A percentile compares a stretch with the other conserved stretches of the same genome.
Conservation (phyloP, 2,113 vertebrate species). For the Antennarius striatus region DNA sequence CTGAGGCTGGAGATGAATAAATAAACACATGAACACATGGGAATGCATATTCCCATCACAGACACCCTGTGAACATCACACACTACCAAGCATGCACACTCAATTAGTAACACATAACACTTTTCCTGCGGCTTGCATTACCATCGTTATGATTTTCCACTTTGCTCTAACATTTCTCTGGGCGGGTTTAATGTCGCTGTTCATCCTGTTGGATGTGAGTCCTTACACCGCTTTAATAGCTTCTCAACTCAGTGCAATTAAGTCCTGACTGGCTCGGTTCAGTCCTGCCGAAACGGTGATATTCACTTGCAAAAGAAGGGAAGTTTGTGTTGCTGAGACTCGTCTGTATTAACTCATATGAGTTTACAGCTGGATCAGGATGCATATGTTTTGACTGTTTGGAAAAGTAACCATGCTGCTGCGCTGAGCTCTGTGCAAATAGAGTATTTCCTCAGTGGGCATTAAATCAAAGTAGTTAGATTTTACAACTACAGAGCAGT, state of each 20-base stretch:
- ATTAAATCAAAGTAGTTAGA: neutral
- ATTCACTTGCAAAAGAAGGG: neutral
- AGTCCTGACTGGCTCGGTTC: neutral
- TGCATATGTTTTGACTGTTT: conserved; percentile 1
- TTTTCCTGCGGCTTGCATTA: conserved; percentile 17
- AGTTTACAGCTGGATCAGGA: neutral
- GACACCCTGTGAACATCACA: conserved; percentile 32
- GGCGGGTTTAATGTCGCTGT: conserved; percentile 20
- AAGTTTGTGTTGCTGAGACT: neutral
- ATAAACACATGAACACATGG: conserved; percentile 52
- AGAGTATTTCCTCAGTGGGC: neutral
- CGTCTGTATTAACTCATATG: neutral
- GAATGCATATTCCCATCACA: conserved; percentile 46
- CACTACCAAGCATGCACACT: conserved; percentile 18
- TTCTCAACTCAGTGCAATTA: conserved; percentile 11
- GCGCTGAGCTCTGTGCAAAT: too few relatives aligned
- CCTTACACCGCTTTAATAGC: conserved; percentile 2
- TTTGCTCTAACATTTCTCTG: conserved; percentile 12
- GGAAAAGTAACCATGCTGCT: neutral
- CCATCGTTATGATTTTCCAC: conserved; percentile 19
- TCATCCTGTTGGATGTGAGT: neutral
- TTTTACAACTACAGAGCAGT: neutral
- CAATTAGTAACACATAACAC: conserved; percentile 7
- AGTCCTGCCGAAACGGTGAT: neutral
- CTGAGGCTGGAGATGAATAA: conserved; percentile 20